A percentile compares a stretch with the other conserved stretches of the same genome.
Evolutionary conservation across 2,797 vertebrate species (phyloP).

Genomic region (Paratrypauchen microcephalus): DNA sequence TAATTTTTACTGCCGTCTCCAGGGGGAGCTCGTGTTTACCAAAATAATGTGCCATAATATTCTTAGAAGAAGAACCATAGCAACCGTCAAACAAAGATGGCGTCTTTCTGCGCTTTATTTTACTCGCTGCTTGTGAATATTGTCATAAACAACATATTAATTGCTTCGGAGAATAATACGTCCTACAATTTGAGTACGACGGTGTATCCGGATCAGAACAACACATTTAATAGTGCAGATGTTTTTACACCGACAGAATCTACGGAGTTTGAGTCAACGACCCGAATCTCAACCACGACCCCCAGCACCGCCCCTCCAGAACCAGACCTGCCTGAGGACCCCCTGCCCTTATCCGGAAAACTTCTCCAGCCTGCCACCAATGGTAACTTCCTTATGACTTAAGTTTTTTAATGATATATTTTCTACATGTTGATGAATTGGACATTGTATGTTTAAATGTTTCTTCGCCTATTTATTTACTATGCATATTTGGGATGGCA

Average conservation of each 20-base stretch:
- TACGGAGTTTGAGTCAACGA: background rate
- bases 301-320: slow-evolving; percentile 3
- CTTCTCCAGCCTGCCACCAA: slow-evolving; percentile 25
- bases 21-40: slow-evolving; percentile 1
- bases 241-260: background rate
- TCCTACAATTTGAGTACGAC: slow-evolving; percentile 2
- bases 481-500: too few species aligned
- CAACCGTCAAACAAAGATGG: slow-evolving; percentile 60
- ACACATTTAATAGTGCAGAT: background rate
- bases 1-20: background rate
- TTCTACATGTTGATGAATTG: background rate
- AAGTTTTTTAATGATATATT: background rate
- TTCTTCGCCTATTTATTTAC: too few species aligned
- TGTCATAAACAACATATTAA: slow-evolving; percentile 1
- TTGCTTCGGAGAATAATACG: background rate
- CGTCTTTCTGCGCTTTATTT: accelerated
- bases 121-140: background rate
- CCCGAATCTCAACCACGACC: background rate
- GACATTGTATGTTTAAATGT: too few species aligned
- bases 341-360: slow-evolving; percentile 46
- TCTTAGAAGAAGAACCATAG: slow-evolving; percentile 43
- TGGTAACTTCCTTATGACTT: slow-evolving; percentile 34
- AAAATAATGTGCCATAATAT: background rate
- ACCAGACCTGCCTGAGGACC: accelerated
- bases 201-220: background rate